These are phyloP conservation scores for Aspidiotus rigidus DNA, from an alignment of 2,888 invertebrate species.

Conservation along the genomic window DNA sequence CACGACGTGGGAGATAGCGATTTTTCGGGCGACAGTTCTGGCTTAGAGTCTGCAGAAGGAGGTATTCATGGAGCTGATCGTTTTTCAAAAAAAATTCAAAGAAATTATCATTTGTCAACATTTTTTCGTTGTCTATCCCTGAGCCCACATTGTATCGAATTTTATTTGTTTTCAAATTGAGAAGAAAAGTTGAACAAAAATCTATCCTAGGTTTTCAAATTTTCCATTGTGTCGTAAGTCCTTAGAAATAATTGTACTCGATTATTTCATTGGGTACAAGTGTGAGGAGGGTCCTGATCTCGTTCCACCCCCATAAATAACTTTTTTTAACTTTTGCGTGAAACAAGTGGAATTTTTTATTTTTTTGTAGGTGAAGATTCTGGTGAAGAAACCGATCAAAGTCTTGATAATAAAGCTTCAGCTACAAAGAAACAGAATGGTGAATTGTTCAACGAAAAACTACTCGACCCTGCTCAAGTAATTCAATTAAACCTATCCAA, in stretches of 20 bases:
- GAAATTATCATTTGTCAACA: conserved; percentile 3
- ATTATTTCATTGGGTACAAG: too few species aligned
- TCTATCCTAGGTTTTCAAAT: too few species aligned
- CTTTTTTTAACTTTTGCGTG: background rate
- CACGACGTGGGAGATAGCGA: conserved; percentile 44
- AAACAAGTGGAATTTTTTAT: background rate
- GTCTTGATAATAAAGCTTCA: conserved; percentile 16
- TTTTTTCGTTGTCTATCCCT: too few species aligned
- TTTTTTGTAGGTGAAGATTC: conserved; percentile 11
- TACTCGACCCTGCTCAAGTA: background rate
- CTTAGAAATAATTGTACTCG: too few species aligned
- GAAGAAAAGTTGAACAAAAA: too few species aligned
- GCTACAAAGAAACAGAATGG: background rate
- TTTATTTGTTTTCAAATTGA: too few species aligned
- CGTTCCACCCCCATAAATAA: too few species aligned
- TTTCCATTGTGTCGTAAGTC: too few species aligned
- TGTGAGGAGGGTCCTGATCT: too few species aligned
- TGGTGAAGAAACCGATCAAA: conserved; percentile 16
- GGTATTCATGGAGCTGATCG: background rate
- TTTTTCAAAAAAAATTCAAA: background rate
- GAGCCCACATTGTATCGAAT: too few species aligned
- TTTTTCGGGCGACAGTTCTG: conserved; percentile 28
- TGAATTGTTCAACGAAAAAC: background rate
- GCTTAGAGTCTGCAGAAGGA: conserved; percentile 34
- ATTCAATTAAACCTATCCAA: too few species aligned